Conservation (phyloP, 2,113 vertebrate species). For the Megaceryle torquata region DNA sequence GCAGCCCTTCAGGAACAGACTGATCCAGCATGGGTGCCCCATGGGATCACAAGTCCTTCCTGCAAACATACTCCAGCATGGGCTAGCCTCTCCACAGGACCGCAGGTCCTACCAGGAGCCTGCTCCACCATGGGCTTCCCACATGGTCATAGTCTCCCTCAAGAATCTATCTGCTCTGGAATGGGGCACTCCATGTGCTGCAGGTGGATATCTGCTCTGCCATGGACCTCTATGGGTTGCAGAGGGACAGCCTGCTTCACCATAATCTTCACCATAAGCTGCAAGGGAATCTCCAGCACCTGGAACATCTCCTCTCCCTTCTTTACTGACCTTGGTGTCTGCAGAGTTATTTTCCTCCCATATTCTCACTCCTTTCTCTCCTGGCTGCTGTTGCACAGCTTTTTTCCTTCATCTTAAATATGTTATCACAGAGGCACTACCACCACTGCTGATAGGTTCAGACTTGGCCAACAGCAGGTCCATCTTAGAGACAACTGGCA, state of each 20-base stretch:
- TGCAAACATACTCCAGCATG: background rate
- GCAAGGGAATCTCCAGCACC: too few species aligned
- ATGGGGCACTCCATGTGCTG: background rate
- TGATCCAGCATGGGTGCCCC: background rate
- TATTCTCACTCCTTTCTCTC: too few species aligned
- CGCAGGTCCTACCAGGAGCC: background rate
- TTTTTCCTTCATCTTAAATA: background rate
- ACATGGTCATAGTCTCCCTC: background rate
- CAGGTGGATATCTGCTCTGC: background rate
- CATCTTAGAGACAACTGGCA: background rate
- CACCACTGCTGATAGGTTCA: rapidly evolving
- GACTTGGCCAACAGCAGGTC: background rate
- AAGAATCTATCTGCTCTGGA: background rate
- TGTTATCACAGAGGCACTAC: background rate
- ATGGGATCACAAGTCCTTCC: background rate
- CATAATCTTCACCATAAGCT: background rate
- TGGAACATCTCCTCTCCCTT: too few species aligned
- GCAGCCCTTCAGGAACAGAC: background rate
- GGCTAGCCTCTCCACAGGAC: background rate
- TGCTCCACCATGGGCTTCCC: background rate
- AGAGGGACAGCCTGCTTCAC: background rate
- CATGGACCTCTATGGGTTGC: background rate
- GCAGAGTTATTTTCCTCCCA: too few species aligned
- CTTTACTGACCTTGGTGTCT: too few species aligned
- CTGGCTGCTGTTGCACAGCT: too few species aligned